Evolutionary conservation across 1,140 invertebrate species (phyloP).

Genomic region (Watersipora subatra): DNA sequence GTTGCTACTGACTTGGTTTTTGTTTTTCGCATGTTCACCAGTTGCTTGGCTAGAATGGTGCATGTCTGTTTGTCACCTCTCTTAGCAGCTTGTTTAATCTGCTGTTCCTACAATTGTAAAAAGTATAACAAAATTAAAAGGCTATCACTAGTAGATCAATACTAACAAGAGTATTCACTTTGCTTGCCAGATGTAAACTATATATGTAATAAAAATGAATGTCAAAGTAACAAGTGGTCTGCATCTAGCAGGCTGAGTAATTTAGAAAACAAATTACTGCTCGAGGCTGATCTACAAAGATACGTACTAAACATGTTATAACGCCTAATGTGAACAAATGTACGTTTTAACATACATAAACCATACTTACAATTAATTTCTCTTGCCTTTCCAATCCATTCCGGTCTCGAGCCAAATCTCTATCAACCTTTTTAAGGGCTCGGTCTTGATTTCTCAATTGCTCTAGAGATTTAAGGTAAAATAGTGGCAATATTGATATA

Average conservation of each 20-base stretch:
- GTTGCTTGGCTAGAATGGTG: constrained; percentile 70
- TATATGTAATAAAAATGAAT: constrained; percentile 12
- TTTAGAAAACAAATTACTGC: no score
- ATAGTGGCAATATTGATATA: no score
- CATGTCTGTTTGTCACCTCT: constrained; percentile 66
- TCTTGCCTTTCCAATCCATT: constrained; percentile 68
- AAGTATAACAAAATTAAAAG: background rate
- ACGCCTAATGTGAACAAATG: background rate
- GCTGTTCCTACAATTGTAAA: constrained; percentile 51
- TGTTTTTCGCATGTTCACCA: constrained; percentile 72
- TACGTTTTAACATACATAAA: background rate
- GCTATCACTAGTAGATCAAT: background rate
- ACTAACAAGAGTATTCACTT: background rate
- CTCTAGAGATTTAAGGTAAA: constrained; percentile 47
- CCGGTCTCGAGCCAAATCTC: constrained; percentile 70
- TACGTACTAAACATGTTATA: background rate
- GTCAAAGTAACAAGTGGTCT: no score
- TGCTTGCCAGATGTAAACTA: background rate
- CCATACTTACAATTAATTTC: constrained; percentile 59
- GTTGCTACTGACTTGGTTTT: constrained; percentile 67
- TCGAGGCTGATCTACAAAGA: no score
- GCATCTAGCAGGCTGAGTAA: no score
- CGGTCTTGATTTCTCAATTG: constrained; percentile 67
- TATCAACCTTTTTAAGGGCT: constrained; percentile 58
- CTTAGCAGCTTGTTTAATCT: constrained; percentile 76